Base-by-base conservation (phyloP, 1,140 invertebrate genomes). In the Drosophila suzukii region DNA sequence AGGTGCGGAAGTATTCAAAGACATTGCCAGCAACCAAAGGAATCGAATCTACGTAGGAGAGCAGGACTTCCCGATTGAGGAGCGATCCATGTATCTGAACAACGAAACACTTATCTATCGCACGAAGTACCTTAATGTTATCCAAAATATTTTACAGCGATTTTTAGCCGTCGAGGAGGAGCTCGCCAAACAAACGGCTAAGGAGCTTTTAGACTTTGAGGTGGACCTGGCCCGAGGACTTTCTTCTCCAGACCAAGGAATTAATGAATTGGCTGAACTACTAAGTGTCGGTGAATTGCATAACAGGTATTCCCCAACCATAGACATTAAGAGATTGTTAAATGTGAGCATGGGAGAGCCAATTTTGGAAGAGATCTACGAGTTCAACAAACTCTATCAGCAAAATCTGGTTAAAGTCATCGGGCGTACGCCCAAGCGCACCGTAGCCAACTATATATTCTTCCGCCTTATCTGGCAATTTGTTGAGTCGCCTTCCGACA, bases 361-460 rank as follows among this genome's bases (percentile, higher is more conserved):
- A 7, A 10, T 75, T 11, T 44, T 46, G 0, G 72, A 63, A 4
- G 10, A 60, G 20, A 20, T 90, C 0, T 91, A 91, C 39, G 79
- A 91, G 20, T 74, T 41, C 51, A 72, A 65, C 27, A 30, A 51
- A 6, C 27, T 32, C 0, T 91, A 88, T 70, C 75, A 84, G 13
- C 7, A 11, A 12, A 91, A 91, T 58, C 47, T 91, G 0, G 46
- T 75, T 3, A 20, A 60, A 4, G 75, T 88, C 1, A 50, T 91
- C 0, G 8, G 54, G 3, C 13, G 30, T 1, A 90, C 90, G 0
- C 71, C 85, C 6, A 62, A 57, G 1, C 54, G 60, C 0, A 61
- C 57, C 11, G 15, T 91, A 24, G 90, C 90, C 36, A 91, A 91
- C 58, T 91, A 91, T 30, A 71, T 91, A 3, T 84, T 81, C 47